A percentile compares a stretch with the other conserved stretches of the same genome.
Evolutionary conservation across 92 coral and sea anemone species (phyloP).

Genomic region (Umimayanthus chanpuru): DNA sequence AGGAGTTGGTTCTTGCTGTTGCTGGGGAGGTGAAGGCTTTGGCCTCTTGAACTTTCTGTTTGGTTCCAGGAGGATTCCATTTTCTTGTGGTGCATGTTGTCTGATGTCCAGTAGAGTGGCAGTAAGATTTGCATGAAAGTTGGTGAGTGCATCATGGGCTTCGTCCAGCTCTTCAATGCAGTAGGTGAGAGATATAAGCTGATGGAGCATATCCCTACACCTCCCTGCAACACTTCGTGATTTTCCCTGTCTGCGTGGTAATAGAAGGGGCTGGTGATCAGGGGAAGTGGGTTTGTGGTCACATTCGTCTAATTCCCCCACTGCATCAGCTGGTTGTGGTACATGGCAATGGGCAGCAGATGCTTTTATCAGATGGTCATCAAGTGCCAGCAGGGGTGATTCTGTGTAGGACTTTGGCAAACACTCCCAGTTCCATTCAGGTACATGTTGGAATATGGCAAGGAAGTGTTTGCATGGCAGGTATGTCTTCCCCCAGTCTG

Average conservation of each 20-base stretch:
- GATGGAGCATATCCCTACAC: constrained; percentile 34
- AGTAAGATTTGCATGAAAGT: not conserved
- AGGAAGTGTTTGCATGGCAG: constrained; percentile 42
- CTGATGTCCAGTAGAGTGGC: not conserved
- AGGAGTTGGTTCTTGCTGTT: constrained; percentile 5
- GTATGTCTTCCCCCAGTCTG: constrained; percentile 7
- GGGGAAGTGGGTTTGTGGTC: no score
- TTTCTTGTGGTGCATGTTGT: not conserved
- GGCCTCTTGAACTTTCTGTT: not conserved
- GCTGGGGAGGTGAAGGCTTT: constrained; percentile 1
- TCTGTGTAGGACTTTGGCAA: not conserved
- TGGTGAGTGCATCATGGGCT: not conserved
- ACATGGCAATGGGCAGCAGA: no score
- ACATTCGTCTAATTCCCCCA: no score
- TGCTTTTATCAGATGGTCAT: not conserved
- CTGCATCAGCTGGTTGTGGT: no score
- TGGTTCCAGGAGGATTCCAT: constrained; percentile 14
- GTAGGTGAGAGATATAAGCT: not conserved
- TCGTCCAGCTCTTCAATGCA: constrained; percentile 24
- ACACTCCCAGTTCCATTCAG: constrained; percentile 22
- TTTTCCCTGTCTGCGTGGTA: no score
- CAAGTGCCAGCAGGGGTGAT: constrained; percentile 21
- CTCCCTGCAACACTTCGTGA: no score
- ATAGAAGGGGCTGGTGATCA: no score
- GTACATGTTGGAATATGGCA: constrained; percentile 31